Base-by-base conservation (phyloP, 2,113 vertebrate species). In the Psittacus erithacus region DNA sequence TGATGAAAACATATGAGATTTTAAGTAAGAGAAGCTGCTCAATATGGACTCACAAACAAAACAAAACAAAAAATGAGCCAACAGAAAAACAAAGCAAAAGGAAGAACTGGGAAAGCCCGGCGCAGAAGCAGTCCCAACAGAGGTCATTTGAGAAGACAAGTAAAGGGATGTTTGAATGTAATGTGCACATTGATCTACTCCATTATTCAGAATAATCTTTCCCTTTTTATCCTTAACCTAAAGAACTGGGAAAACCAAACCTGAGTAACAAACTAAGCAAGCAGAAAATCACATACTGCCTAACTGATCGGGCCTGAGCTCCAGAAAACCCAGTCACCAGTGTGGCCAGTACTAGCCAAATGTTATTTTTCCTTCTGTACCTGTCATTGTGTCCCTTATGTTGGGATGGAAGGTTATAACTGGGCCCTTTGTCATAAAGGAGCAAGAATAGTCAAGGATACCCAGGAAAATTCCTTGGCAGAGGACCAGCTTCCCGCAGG, bases 11-110 rank as follows among this genome's bases (percentile, higher is more conserved):
- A 49, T 87, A 84, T 75, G 77, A 92, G 92, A 86, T 94, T 95
- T 93, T 93, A 96, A 95, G 82, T 90, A 88, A 78, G 93, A 96
- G 95, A 92, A 94, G 80, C 95, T 95, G 88, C 90, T 94, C 82
- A 93, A 84, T 93, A 93, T 68, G 86, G 95, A 83, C 65, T 86
- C 62, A 41, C 79, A 96, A 80, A 91, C 84, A 94, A 92, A 88
- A 43, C 64, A 87, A 95, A 70, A 17, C 38, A 89, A 78, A 83
- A 67, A 80, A 43, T 1, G 29, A 80, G 41, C 65, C 83, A 92
- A 88, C 15, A 70, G 64, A 70, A 93, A 94, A 93, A 67, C 63
- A 70, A 90, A 92, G 55, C 15, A 23, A 75, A 93, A 85, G 74
- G 82, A 91, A 64, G 70, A 86, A 73, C 78, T 49, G 44, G 28